Evolutionary conservation across 2,888 invertebrate genomes (phyloP).

Genomic region (Clistopyga incitator): DNA sequence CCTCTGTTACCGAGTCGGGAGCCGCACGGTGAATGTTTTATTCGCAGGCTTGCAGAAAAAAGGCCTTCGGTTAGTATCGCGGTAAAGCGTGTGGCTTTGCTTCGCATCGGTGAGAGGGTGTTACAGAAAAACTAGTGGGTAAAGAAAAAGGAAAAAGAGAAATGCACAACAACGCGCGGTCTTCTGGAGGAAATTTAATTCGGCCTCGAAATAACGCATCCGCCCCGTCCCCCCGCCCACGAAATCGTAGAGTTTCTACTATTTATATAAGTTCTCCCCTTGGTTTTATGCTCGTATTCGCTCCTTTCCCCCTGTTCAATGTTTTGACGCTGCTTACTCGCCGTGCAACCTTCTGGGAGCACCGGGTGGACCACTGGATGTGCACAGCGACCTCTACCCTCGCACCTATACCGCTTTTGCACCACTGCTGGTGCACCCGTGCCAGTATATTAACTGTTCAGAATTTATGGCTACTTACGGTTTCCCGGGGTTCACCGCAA

Average conservation of each 20-base stretch:
- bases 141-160: conserved; percentile 6
- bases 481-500: conserved; percentile 71
- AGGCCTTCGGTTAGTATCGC: conserved; percentile 21
- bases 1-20: conserved; percentile 26
- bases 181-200: conserved; percentile 73
- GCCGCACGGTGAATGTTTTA: conserved; percentile 16
- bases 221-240: conserved; percentile 47
- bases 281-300: conserved; percentile 9
- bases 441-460: conserved; percentile 77
- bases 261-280: conserved; percentile 35
- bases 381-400: conserved; percentile 53
- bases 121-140: neutral
- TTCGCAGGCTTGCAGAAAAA: conserved; percentile 16
- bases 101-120: conserved; percentile 6
- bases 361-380: conserved; percentile 26
- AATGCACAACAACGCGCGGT: conserved; percentile 16
- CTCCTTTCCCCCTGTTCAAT: conserved; percentile 3
- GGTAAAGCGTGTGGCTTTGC: conserved; percentile 19
- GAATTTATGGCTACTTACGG: conserved; percentile 78
- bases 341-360: conserved; percentile 31
- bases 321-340: conserved; percentile 40
- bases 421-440: conserved; percentile 49
- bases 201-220: conserved; percentile 71
- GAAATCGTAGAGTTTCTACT: conserved; percentile 55
- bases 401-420: neutral